Evolutionary conservation across 30 jellyfish, hydroid and myxozoan species (phyloP).

Genomic region (Catostylus mosaicus): DNA sequence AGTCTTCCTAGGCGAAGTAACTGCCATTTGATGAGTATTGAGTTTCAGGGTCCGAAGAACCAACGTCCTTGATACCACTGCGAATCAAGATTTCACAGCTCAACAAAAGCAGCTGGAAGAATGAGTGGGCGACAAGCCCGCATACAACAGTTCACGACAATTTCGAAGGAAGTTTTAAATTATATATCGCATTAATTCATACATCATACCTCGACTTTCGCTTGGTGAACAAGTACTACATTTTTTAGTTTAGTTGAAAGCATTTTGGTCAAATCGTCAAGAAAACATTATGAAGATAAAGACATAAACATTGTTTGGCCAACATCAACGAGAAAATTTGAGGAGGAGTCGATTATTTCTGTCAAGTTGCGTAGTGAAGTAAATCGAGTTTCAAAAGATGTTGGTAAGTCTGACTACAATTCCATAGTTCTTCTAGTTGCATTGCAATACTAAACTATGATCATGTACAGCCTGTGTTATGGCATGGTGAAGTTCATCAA

Average conservation of each 20-base stretch:
- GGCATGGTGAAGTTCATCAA: background rate
- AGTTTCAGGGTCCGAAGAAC: background rate
- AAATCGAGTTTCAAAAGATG: background rate
- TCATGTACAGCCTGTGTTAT: background rate
- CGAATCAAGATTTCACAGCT: constrained; percentile 56
- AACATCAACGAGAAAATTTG: background rate
- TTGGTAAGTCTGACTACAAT: constrained; percentile 10
- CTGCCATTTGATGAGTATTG: background rate
- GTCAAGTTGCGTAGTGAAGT: background rate
- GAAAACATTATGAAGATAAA: background rate
- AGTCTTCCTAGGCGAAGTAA: background rate
- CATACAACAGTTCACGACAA: constrained; percentile 51
- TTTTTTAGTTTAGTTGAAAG: background rate
- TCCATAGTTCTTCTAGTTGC: background rate
- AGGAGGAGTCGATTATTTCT: constrained; percentile 12
- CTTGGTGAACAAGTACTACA: background rate
- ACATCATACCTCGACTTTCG: background rate
- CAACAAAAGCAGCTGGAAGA: constrained; percentile 78
- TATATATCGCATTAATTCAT: background rate
- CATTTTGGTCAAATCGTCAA: background rate
- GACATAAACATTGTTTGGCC: background rate
- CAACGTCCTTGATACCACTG: constrained; percentile 26
- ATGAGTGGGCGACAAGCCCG: constrained; percentile 92
- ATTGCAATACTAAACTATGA: background rate
- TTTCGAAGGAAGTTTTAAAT: constrained; percentile 26